These are phyloP conservation scores for Galagoides demidoff DNA, from an alignment of 2,797 vertebrate species.

Conservation along the genomic window DNA sequence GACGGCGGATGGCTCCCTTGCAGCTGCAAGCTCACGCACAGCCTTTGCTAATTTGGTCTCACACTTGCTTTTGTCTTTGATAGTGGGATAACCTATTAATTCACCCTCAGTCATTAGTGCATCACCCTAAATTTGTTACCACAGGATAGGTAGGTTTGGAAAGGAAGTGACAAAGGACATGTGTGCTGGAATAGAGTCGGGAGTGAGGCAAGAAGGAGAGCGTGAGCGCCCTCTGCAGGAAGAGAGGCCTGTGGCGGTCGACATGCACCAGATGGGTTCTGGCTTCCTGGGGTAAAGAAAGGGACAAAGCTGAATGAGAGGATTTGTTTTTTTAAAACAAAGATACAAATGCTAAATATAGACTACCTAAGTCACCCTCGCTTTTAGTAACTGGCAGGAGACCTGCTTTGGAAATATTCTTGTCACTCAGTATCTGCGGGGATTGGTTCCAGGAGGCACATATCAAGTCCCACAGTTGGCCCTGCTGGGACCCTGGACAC, in stretches of 20 bases:
- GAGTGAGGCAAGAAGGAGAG: neutral
- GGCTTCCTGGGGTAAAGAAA: neutral
- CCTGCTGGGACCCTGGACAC: neutral
- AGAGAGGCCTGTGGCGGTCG: neutral
- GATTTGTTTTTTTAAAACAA: neutral
- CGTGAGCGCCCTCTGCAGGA: neutral
- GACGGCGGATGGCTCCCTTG: neutral
- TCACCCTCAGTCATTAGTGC: neutral
- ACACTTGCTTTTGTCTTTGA: slow-evolving; percentile 43
- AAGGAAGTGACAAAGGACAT: neutral
- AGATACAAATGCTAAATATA: neutral
- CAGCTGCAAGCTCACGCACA: neutral
- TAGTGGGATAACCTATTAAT: slow-evolving; percentile 19
- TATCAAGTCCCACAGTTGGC: neutral
- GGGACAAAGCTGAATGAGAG: neutral
- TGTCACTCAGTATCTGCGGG: neutral
- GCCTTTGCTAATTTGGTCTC: slow-evolving; percentile 52
- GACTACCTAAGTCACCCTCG: neutral
- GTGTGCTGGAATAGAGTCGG: neutral
- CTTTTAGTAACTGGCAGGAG: neutral
- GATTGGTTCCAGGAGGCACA: neutral
- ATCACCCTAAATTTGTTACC: neutral
- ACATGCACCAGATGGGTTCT: neutral
- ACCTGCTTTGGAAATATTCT: neutral
- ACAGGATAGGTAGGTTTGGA: neutral